Conservation (phyloP, 2,113 vertebrate genomes). For the sheep (Ovis aries) region DNA sequence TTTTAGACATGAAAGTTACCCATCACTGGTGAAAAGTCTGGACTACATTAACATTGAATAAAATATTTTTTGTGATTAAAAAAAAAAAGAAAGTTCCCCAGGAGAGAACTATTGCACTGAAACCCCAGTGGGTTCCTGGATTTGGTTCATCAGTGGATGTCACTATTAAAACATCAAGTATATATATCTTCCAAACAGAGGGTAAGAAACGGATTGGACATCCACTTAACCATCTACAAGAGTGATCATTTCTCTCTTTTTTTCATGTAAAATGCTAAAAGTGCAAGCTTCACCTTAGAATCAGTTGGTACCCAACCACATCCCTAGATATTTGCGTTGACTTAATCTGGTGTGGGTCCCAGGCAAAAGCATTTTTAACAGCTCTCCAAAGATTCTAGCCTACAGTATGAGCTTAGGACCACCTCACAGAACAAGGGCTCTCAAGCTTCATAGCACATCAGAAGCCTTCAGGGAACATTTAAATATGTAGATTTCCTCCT, state of each 20-base stretch:
- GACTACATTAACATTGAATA: not conserved
- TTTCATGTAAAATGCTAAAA: not conserved
- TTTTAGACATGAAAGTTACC: slow-evolving; percentile 15
- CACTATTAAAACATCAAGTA: not conserved
- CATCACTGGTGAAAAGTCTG: slow-evolving; percentile 39
- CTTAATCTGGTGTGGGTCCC: not conserved
- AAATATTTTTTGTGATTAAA: slow-evolving; percentile 54
- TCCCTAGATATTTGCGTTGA: too few relatives aligned
- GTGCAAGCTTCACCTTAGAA: not conserved
- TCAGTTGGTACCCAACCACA: not conserved
- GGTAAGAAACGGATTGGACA: not conserved
- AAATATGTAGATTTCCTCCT: not conserved
- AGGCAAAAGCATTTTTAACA: not conserved
- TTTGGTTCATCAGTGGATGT: not conserved
- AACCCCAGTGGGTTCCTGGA: not conserved
- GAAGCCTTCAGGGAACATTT: fast-evolving
- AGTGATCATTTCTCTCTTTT: not conserved
- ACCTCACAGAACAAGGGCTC: too few relatives aligned
- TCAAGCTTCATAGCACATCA: not conserved
- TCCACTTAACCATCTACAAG: not conserved
- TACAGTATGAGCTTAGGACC: not conserved
- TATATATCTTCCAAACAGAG: not conserved
- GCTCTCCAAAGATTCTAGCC: not conserved
- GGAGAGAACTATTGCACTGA: not conserved
- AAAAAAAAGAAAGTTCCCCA: not conserved